Percentiles rank a stretch among this genome's conserved stretches.
Evolutionary conservation across 92 coral and sea anemone genomes (phyloP).

Genomic region (Micromussa lordhowensis): DNA sequence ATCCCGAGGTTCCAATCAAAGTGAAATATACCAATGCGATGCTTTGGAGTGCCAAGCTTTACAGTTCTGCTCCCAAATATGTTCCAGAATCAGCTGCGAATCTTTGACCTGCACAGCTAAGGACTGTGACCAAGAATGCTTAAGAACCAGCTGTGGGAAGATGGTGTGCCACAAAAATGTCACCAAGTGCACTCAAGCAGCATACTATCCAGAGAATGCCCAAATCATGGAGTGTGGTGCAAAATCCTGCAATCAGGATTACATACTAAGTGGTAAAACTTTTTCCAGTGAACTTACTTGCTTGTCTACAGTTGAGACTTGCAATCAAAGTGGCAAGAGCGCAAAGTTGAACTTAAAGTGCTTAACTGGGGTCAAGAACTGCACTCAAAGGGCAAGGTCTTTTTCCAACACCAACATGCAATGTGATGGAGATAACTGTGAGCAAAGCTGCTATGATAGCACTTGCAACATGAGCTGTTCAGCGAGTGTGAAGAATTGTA

Average conservation of each 20-base stretch:
- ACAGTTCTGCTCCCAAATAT: background rate
- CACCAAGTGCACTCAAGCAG: background rate
- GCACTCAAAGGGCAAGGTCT: background rate
- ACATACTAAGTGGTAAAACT: background rate
- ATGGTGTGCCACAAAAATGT: background rate
- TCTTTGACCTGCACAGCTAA: background rate
- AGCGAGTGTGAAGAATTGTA: background rate
- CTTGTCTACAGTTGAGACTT: background rate
- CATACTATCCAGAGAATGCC: background rate
- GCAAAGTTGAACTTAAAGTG: background rate
- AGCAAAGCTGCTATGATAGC: background rate
- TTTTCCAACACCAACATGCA: background rate
- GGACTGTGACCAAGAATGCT: background rate
- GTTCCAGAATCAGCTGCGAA: background rate
- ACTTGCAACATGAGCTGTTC: conserved; percentile 6
- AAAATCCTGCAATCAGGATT: background rate
- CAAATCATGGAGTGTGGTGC: conserved; percentile 1
- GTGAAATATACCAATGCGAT: background rate
- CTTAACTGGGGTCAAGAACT: conserved; percentile 4
- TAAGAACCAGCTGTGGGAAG: background rate
- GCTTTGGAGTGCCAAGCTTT: conserved; percentile 9
- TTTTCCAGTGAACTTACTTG: conserved; percentile 1
- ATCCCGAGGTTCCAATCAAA: background rate
- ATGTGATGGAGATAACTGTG: background rate
- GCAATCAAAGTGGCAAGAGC: background rate